Conservation (phyloP, 2,797 vertebrate species). For the Diceros bicornis region DNA sequence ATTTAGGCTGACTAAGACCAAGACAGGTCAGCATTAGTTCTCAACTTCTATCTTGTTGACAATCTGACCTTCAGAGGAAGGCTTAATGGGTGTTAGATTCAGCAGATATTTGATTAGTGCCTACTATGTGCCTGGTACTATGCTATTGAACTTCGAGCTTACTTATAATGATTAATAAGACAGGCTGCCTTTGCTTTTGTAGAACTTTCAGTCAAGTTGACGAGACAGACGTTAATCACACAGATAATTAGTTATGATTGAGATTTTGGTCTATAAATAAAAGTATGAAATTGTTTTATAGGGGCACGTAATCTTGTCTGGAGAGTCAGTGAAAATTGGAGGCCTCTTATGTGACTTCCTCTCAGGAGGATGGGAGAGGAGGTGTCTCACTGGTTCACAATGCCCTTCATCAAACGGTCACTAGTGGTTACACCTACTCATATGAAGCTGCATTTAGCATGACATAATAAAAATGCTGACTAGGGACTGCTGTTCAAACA, state of each 20-base stretch:
- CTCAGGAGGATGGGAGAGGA: background rate
- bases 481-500: background rate
- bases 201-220: slow-evolving; percentile 11
- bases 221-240: background rate
- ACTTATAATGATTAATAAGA: background rate
- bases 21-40: background rate
- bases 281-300: background rate
- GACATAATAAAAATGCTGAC: background rate
- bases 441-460: background rate
- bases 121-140: background rate
- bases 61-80: background rate
- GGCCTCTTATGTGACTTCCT: background rate
- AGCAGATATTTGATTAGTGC: background rate
- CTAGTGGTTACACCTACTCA: no score
- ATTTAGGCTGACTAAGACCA: background rate
- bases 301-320: background rate
- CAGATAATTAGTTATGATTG: background rate
- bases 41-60: slow-evolving; percentile 4
- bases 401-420: background rate
- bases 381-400: background rate
- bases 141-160: background rate
- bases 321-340: background rate
- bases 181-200: background rate
- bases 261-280: background rate
- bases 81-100: background rate